These are phyloP conservation scores for Uria aalge DNA, from an alignment of 2,113 vertebrate species.

Conservation along the genomic window DNA sequence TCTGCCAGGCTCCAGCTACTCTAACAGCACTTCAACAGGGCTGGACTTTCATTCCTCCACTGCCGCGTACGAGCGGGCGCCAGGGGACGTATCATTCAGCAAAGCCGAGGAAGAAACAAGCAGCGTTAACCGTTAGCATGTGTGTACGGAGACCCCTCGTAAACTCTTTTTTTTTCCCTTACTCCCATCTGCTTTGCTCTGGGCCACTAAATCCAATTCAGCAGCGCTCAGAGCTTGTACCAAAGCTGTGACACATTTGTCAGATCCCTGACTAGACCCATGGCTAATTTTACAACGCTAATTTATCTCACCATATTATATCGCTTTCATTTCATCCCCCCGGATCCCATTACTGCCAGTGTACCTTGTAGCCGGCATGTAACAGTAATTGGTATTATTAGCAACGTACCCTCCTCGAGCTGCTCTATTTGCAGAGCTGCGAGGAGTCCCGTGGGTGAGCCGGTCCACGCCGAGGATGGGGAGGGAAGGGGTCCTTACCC, in stretches of 20 bases:
- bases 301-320: slow-evolving; percentile 71
- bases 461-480: background rate
- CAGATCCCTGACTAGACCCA: slow-evolving; percentile 64
- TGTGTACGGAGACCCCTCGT: background rate
- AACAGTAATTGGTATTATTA: slow-evolving; percentile 70
- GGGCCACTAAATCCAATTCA: slow-evolving; percentile 67
- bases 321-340: slow-evolving; percentile 57
- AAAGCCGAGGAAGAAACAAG: background rate
- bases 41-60: background rate
- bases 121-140: background rate
- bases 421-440: slow-evolving; percentile 26
- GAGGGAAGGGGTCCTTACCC: background rate
- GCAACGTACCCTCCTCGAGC: background rate
- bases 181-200: slow-evolving; percentile 45
- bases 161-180: background rate
- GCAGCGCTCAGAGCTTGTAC: background rate
- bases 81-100: background rate
- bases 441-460: background rate
- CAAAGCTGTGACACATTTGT: slow-evolving; percentile 48
- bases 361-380: slow-evolving; percentile 60
- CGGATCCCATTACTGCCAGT: slow-evolving; percentile 54
- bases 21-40: background rate
- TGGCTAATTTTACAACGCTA: slow-evolving; percentile 66
- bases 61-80: fast-evolving
- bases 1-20: background rate